phyloP scores from a whole-genome alignment of 2,113 vertebrate species.

The Tapirus terrestris region DNA sequence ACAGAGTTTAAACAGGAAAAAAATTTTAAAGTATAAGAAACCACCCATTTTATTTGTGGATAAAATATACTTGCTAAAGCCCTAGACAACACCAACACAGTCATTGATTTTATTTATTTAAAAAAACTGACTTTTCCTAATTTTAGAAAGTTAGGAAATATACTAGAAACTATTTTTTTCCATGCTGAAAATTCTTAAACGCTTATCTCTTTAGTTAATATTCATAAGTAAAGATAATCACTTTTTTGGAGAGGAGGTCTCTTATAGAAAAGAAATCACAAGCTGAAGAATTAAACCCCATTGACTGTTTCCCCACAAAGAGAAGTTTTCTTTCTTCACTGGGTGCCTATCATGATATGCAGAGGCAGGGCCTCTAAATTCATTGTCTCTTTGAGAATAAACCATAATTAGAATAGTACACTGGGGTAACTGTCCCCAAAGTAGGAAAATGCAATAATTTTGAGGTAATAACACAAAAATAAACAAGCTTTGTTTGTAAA shows the following conservation, averaged over 20 bases:
- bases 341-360: neutral
- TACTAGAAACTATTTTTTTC: slow-evolving; percentile 24
- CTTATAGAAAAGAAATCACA: neutral
- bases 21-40: neutral
- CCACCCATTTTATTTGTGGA: slow-evolving; percentile 6
- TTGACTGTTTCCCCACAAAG: neutral
- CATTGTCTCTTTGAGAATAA: neutral
- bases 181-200: neutral
- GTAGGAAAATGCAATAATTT: neutral
- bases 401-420: neutral
- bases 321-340: neutral
- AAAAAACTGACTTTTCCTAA: neutral
- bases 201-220: neutral
- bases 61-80: slow-evolving; percentile 44
- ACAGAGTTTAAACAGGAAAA: slow-evolving; percentile 20
- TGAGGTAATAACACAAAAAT: neutral
- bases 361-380: neutral
- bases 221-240: neutral
- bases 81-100: neutral
- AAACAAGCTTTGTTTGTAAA: neutral
- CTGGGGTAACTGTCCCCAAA: neutral
- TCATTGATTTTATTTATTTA: neutral
- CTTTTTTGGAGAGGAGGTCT: neutral
- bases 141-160: neutral
- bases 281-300: neutral